Conservation (phyloP, 2,888 invertebrate genomes). For the Cantharis nigra region DNA sequence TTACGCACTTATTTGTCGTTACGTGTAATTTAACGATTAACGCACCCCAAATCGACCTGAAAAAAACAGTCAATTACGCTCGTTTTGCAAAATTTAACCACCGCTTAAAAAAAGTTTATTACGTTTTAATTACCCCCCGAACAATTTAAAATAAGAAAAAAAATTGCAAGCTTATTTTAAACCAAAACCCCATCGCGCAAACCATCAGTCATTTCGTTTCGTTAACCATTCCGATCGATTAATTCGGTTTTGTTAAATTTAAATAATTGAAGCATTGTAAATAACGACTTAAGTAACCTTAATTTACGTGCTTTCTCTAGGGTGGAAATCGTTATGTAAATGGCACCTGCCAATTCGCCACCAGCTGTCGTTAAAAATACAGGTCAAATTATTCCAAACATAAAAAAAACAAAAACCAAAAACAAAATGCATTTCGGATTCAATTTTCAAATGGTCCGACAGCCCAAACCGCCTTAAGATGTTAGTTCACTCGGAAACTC, state of each 20-base stretch:
- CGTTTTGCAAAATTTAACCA: neutral
- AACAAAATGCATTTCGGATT: neutral
- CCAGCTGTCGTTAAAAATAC: neutral
- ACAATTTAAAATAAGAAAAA: neutral
- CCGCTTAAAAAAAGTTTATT: neutral
- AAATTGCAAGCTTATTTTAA: neutral
- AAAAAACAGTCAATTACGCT: neutral
- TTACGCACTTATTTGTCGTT: neutral
- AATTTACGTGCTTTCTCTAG: neutral
- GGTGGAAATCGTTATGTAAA: neutral
- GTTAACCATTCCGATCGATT: neutral
- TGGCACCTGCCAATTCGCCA: neutral
- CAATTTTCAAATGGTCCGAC: neutral
- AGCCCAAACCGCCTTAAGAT: neutral
- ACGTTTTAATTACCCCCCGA: neutral
- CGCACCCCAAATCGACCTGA: neutral
- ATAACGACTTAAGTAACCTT: neutral
- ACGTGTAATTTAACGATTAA: neutral
- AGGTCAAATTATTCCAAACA: neutral
- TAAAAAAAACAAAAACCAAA: neutral
- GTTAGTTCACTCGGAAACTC: neutral
- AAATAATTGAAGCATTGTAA: neutral
- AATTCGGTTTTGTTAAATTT: neutral
- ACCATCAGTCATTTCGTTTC: neutral
- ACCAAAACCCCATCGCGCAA: neutral